Evolutionary conservation across 2,113 vertebrate genomes (phyloP), one percentile per base, ranked within the genome.

Genomic region (Periophthalmus modestus): DNA sequence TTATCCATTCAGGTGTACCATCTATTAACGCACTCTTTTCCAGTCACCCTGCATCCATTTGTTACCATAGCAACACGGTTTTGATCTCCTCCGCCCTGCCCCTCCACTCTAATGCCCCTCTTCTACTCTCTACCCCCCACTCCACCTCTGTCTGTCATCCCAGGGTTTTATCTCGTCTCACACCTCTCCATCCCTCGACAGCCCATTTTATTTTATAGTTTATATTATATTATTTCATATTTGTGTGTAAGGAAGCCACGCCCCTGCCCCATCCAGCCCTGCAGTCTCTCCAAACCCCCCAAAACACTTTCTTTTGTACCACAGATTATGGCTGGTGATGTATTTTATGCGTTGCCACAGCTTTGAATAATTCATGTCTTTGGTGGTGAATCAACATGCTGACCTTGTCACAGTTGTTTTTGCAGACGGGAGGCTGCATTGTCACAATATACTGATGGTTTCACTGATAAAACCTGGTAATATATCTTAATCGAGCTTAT

Each of bases 31-130:
- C 28, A 14, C 63, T 74, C 65, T 34, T 69, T 43, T 48, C 13
- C 71, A 63, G 55, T 54, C 57, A 54, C 63, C 75, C 77, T 63
- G 75, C 78, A 82, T 81, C 86, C 83, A 89, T 93, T 91, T 91
- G 92, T 94, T 90, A 75, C 92, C 89, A 94, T 93, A 87, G 91
- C 75, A 93, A 93, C 92, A 43, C 75, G 18, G 46, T 89, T 91
- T 34, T 91, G 88, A 93, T 93, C 87, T 78, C 81, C 79, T 78
- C 47, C 73, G 57, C 74, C 70, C 80, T 62, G 36, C 78, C 84
- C 79, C 66, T 80, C 55, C 71, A 72, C 84, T 68, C 54, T 66
- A 86, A 62, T 47, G 28, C 78, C 78, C 78, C 54, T 71, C 16
- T 33, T 21, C 11, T 23, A 59, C 34, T 18, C 59, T 50, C 5